Evolutionary conservation across 2,888 invertebrate species (phyloP), one percentile per base, ranked within the genome.

Genomic region (Griposia aprilina): DNA sequence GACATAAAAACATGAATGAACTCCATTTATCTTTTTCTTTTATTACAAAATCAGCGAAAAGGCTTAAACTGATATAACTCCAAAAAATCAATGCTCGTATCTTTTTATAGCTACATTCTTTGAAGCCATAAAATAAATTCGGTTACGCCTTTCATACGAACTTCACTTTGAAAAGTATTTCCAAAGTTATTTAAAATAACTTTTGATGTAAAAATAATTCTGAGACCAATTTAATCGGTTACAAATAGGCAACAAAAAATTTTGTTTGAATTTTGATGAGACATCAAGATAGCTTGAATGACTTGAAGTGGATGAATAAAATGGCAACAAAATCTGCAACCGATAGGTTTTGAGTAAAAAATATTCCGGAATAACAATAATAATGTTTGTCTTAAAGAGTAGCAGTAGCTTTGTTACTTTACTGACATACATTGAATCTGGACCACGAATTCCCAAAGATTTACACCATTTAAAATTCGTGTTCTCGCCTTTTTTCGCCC

Each of bases 21-120:
- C n/a, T 26, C 20, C 83, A 77, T 80, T 66, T 77, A 80, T 83
- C 78, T 83, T 70, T 69, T 63, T 69, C 59, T 83, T 83, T 70
- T 83, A 70, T 81, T 57, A 66, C 69, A 13, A 80, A 80, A 76
- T 59, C 76, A 68, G 41, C 67, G 20, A 81, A 81, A 80, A 76
- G 77, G 63, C 45, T 82, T 59, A 45, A 52, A 68, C 4, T 80
- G 41, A 55, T 23, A 71, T 45, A 62, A 71, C 45, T 57, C 36
- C 8, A 67, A 36, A 82, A 76, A 62, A 83, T 71, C 83, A 71
- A 72, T 68, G 36, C 36, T 63, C 66, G 52, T 79, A 59, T 68
- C 62, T 72, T 84, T 81, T 72, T 81, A 79, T 59, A 59, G 72
- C 45, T 71, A 15, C 45, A 23, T 55, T 62, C 55, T 45, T 50